Percentiles rank a stretch among this genome's conserved stretches.
phyloP scores from a whole-genome alignment of 2,888 invertebrate species.

The Amphipoea lucens region DNA sequence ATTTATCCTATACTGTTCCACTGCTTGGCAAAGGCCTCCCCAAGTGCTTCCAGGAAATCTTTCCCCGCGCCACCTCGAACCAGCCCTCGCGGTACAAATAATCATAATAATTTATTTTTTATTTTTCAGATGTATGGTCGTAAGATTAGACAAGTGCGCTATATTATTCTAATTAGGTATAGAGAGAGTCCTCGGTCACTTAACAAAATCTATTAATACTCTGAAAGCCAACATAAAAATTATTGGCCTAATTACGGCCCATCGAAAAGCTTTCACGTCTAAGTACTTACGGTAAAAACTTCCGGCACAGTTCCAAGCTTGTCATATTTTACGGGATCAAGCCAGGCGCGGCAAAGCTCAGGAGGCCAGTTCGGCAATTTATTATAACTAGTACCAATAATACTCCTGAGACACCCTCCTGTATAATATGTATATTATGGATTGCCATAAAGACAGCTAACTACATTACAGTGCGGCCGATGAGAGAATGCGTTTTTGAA shows the following conservation, averaged over 20 bases:
- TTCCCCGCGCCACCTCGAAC: not conserved
- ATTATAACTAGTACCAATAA: conserved; percentile 24
- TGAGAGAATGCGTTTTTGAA: too few relatives aligned
- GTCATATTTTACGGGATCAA: conserved; percentile 36
- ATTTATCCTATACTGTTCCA: not conserved
- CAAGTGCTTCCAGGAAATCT: not conserved
- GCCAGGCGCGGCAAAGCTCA: not conserved
- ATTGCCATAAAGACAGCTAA: not conserved
- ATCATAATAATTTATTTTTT: not conserved
- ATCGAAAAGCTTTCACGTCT: conserved; percentile 15
- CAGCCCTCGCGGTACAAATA: not conserved
- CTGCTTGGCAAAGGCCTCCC: too few relatives aligned
- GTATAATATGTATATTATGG: not conserved
- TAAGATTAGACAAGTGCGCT: not conserved
- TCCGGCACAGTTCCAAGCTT: conserved; percentile 12
- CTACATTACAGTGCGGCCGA: not conserved
- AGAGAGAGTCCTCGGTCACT: not conserved
- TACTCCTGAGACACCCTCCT: conserved; percentile 7
- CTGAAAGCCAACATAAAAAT: conserved; percentile 10
- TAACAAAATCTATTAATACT: not conserved
- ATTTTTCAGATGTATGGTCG: not conserved
- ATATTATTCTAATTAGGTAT: not conserved
- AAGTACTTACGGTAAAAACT: conserved; percentile 26
- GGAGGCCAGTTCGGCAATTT: conserved; percentile 9
- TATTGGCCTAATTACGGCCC: conserved; percentile 21